phyloP scores from a whole-genome alignment of 2,888 invertebrate species.

The Mylabris sibirica region DNA sequence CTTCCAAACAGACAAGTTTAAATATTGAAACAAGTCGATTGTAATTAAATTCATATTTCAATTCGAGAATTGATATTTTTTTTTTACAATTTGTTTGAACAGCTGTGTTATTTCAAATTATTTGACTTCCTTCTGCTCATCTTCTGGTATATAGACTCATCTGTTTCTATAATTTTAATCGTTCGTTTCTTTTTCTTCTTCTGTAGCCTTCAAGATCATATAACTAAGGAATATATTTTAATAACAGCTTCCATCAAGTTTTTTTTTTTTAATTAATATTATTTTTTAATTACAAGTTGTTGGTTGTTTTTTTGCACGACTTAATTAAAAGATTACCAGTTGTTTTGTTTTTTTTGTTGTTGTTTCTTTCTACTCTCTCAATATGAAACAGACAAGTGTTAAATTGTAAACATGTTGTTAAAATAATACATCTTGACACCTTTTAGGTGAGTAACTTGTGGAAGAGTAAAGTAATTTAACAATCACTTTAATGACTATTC shows the following conservation, averaged over 20 bases:
- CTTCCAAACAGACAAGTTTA: not conserved
- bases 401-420: slow-evolving; percentile 10
- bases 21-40: not conserved
- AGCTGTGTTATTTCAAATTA: slow-evolving; percentile 5
- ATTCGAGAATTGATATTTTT: slow-evolving; percentile 2
- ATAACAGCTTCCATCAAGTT: not conserved
- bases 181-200: not conserved
- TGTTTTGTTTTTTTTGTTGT: not conserved
- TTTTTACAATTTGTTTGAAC: slow-evolving; percentile 9
- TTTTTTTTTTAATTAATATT: not conserved
- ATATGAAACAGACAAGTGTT: not conserved
- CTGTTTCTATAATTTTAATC: slow-evolving; percentile 3
- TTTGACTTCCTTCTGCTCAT: not conserved
- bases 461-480: slow-evolving; percentile 28
- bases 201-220: not conserved
- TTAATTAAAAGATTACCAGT: not conserved
- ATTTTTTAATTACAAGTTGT: slow-evolving; percentile 6
- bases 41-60: slow-evolving; percentile 6
- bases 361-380: no score
- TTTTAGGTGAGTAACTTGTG: slow-evolving; percentile 25
- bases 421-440: slow-evolving; percentile 17
- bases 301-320: not conserved
- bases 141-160: not conserved
- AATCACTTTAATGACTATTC: slow-evolving; percentile 28
- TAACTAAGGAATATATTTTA: slow-evolving; percentile 1